These are phyloP conservation scores for Calidris pugnax DNA, from an alignment of 2,113 vertebrate species.

Conservation along the genomic window DNA sequence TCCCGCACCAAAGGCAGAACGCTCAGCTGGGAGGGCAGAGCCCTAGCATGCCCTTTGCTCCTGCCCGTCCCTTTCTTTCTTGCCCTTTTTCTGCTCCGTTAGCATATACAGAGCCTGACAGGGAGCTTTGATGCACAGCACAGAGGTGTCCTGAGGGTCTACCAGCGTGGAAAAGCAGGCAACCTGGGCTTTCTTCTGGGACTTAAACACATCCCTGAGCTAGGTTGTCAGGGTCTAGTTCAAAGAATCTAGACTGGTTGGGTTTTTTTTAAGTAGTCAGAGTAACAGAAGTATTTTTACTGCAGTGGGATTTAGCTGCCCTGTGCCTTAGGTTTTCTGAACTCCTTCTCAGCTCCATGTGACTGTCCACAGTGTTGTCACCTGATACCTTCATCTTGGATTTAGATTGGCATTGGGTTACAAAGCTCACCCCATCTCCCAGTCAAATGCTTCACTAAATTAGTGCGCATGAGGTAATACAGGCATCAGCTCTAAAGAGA, in stretches of 20 bases:
- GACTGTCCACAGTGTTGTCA: neutral
- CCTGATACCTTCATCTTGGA: neutral
- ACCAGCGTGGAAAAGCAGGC: neutral
- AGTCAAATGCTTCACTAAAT: neutral
- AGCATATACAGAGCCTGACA: neutral
- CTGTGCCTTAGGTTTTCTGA: neutral
- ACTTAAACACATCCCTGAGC: neutral
- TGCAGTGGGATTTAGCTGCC: neutral
- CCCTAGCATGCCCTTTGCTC: neutral
- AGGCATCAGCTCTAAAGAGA: neutral
- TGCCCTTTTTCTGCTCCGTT: neutral
- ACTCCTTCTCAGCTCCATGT: neutral
- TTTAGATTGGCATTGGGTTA: neutral
- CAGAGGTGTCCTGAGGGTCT: neutral
- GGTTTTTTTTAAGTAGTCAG: neutral
- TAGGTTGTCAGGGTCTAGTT: neutral
- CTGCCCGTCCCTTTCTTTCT: neutral
- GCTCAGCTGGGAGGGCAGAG: neutral
- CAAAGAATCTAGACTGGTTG: neutral
- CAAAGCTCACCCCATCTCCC: neutral
- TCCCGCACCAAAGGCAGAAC: neutral
- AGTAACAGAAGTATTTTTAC: neutral
- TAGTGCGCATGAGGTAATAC: neutral
- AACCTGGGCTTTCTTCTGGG: neutral
- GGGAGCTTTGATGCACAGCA: neutral